A percentile compares a stretch with the other conserved stretches of the same genome.
These are phyloP conservation scores for Sitta carolinensis DNA, from an alignment of 2,797 vertebrate species.

Conservation along the genomic window DNA sequence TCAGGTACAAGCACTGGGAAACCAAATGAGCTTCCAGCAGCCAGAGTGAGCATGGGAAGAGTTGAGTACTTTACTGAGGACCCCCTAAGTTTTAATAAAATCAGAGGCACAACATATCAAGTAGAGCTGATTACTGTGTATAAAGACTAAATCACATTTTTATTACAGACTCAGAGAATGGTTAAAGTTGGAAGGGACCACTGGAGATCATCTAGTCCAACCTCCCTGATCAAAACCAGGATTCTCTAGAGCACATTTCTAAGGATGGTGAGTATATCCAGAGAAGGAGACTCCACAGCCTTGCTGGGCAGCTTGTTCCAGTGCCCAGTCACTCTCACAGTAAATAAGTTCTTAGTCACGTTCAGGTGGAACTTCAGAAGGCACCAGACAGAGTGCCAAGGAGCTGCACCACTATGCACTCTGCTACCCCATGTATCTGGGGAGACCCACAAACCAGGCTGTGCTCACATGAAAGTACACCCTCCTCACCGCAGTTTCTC, in stretches of 20 bases:
- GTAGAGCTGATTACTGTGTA: not conserved
- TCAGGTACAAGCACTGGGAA: not conserved
- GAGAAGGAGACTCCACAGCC: not conserved
- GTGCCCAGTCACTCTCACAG: not conserved
- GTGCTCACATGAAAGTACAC: not conserved
- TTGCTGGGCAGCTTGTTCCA: not conserved
- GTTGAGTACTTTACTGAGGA: not conserved
- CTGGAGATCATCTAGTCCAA: not conserved
- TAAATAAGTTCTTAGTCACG: not conserved
- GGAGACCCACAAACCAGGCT: not conserved
- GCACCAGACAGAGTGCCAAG: fast-evolving
- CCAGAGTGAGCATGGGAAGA: not conserved
- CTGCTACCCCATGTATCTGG: not conserved
- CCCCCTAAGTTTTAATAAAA: not conserved
- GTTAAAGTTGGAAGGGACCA: not conserved
- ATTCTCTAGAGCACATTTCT: not conserved
- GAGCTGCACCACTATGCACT: not conserved
- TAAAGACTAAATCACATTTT: not conserved
- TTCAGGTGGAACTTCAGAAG: not conserved
- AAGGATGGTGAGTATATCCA: not conserved
- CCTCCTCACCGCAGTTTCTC: not conserved
- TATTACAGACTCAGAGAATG: not conserved
- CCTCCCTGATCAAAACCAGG: not conserved
- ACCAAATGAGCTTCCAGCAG: not conserved
- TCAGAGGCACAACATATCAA: not conserved